These are phyloP conservation scores for Branchellion lobata DNA, from an alignment of 2,888 invertebrate species.

Conservation along the genomic window DNA sequence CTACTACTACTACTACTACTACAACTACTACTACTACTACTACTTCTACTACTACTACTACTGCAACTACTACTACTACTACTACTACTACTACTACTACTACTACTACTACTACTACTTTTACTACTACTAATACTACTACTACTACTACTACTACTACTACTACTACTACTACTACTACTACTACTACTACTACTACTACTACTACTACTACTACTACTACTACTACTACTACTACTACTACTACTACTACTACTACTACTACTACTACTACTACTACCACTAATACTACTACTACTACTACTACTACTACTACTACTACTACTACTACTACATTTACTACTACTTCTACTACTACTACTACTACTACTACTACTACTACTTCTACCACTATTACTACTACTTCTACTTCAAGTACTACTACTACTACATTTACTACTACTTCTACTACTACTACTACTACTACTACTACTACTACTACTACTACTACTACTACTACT, in stretches of 20 bases:
- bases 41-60: conserved; percentile 41
- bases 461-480: conserved; percentile 21
- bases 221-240: conserved; percentile 21
- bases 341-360: conserved; percentile 18
- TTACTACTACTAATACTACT: conserved; percentile 43
- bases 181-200: conserved; percentile 22
- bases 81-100: conserved; percentile 46
- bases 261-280: conserved; percentile 22
- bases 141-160: conserved; percentile 36
- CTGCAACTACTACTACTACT: conserved; percentile 45
- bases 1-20: conserved; percentile 25
- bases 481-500: conserved; percentile 22
- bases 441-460: conserved; percentile 25
- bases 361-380: conserved; percentile 18
- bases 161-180: conserved; percentile 24
- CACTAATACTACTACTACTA: conserved; percentile 14
- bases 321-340: conserved; percentile 10
- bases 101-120: conserved; percentile 46
- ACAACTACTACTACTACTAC: conserved; percentile 44
- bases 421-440: conserved; percentile 20
- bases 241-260: conserved; percentile 22
- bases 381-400: conserved; percentile 15
- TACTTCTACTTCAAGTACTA: conserved; percentile 13
- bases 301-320: conserved; percentile 22
- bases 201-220: conserved; percentile 22